phyloP scores from a whole-genome alignment of 1,140 invertebrate species.

The Mya arenaria region DNA sequence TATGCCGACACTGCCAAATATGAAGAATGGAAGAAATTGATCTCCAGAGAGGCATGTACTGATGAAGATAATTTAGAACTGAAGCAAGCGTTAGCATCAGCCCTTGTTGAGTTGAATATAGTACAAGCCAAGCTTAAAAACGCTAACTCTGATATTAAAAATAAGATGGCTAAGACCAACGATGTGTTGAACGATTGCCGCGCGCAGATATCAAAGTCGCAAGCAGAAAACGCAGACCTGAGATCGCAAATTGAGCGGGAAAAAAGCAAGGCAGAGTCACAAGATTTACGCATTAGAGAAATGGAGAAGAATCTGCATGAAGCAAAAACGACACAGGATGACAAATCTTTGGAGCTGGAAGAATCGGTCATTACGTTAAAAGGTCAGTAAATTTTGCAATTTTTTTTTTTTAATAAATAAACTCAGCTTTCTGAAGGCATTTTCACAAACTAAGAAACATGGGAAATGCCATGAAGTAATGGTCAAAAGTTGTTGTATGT shows the following conservation, averaged over 20 bases:
- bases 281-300: slow-evolving; percentile 64
- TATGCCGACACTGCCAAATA: slow-evolving; percentile 57
- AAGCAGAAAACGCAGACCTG: slow-evolving; percentile 76
- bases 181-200: slow-evolving; percentile 75
- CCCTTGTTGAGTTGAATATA: slow-evolving; percentile 75
- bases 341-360: slow-evolving; percentile 60
- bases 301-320: slow-evolving; percentile 62
- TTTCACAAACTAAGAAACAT: too few relatives aligned
- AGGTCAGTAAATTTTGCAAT: too few relatives aligned
- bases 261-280: slow-evolving; percentile 54
- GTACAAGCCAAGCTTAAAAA: slow-evolving; percentile 73
- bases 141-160: slow-evolving; percentile 70
- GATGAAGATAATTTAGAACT: slow-evolving; percentile 72
- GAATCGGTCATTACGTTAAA: slow-evolving; percentile 48
- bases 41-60: slow-evolving; percentile 51
- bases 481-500: too few relatives aligned
- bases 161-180: slow-evolving; percentile 73
- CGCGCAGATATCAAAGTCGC: slow-evolving; percentile 69
- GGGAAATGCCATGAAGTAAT: too few relatives aligned
- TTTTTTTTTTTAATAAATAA: too few relatives aligned
- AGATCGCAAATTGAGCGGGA: slow-evolving; percentile 69
- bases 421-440: too few relatives aligned
- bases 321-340: slow-evolving; percentile 58
- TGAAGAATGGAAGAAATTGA: slow-evolving; percentile 62
- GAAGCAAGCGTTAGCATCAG: slow-evolving; percentile 73